Conservation (phyloP, 2,888 invertebrate genomes). For the Eristalis pertinax region DNA sequence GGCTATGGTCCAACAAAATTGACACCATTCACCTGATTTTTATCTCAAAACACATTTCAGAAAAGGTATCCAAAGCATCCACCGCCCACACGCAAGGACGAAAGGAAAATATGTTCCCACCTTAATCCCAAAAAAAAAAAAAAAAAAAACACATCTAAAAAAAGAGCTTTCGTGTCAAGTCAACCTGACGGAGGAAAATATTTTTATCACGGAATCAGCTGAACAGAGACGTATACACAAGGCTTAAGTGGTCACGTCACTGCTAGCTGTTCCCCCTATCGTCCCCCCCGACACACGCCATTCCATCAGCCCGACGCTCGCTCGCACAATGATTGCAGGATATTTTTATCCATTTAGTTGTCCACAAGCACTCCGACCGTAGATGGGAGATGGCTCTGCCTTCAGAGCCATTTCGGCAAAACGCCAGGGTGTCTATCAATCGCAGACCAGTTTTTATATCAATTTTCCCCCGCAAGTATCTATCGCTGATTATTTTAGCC, state of each 20-base stretch:
- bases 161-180: slow-evolving; percentile 21
- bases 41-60: background rate
- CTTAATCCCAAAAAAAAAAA: background rate
- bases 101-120: background rate
- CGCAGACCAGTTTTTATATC: slow-evolving; percentile 40
- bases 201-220: slow-evolving; percentile 39
- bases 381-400: slow-evolving; percentile 7
- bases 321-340: slow-evolving; percentile 25
- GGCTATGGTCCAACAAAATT: background rate
- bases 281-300: slow-evolving; percentile 3
- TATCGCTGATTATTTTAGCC: slow-evolving; percentile 21
- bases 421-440: slow-evolving; percentile 57
- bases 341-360: slow-evolving; percentile 31
- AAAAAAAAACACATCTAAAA: background rate
- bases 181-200: slow-evolving; percentile 28
- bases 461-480: slow-evolving; percentile 12
- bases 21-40: background rate
- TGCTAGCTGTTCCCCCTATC: slow-evolving; percentile 4
- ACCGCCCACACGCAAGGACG: background rate
- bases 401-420: slow-evolving; percentile 38
- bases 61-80: background rate
- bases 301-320: background rate
- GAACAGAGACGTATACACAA: slow-evolving; percentile 16
- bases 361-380: background rate
- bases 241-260: slow-evolving; percentile 47